Evolutionary conservation across 2,888 invertebrate species (phyloP).

Genomic region (Ischnus inquisitorius): DNA sequence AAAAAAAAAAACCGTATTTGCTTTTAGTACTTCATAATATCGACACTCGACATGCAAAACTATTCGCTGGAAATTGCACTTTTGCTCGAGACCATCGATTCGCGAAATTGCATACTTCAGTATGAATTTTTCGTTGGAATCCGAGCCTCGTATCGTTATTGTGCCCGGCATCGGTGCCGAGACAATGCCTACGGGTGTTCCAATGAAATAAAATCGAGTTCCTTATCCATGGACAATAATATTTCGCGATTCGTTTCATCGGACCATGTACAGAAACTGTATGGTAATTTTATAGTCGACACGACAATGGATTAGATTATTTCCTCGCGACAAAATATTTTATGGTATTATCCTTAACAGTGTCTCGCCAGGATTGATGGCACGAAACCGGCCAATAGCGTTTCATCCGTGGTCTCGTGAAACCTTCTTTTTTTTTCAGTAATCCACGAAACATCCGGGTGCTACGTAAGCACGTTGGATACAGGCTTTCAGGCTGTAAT

Average conservation of each 20-base stretch:
- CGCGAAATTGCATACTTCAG: no score
- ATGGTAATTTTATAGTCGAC: not conserved
- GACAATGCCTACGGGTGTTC: not conserved
- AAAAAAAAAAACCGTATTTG: no score
- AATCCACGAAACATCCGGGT: conserved; percentile 1
- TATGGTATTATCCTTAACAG: not conserved
- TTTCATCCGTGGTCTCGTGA: not conserved
- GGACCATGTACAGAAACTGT: not conserved
- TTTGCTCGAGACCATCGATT: no score
- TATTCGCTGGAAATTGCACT: no score
- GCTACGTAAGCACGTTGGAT: conserved; percentile 1
- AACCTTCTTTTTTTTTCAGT: not conserved
- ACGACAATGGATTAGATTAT: not conserved
- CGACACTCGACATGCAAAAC: no score
- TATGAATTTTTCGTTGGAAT: no score
- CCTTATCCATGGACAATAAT: not conserved
- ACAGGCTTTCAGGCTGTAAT: conserved; percentile 18
- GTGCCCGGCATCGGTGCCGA: not conserved
- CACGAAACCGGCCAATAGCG: not conserved
- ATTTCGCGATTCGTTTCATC: not conserved
- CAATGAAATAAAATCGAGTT: not conserved
- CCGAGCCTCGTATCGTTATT: no score
- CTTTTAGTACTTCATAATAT: no score
- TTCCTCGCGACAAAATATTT: not conserved
- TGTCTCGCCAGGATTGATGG: not conserved